These are phyloP conservation scores for Heteromurus nitidus DNA, from an alignment of 2,888 invertebrate genomes.

Conservation along the genomic window DNA sequence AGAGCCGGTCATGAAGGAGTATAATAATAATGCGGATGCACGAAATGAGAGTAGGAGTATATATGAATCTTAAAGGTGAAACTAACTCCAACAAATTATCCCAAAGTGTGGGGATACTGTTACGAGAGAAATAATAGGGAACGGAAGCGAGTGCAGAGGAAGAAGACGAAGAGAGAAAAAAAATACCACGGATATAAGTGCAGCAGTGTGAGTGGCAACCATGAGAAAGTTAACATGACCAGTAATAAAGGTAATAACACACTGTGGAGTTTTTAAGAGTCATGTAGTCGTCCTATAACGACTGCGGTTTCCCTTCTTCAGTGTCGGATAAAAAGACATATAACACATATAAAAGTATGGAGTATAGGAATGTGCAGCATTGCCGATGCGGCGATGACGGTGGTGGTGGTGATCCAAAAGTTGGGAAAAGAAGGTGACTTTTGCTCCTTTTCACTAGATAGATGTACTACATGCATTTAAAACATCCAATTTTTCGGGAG, in stretches of 20 bases:
- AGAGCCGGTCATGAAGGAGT: slow-evolving; percentile 3
- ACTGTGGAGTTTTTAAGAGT: slow-evolving; percentile 61
- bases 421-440: slow-evolving; percentile 20
- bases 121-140: slow-evolving; percentile 6
- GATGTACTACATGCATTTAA: slow-evolving; percentile 12
- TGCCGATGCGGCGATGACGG: neutral
- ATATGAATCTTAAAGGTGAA: slow-evolving; percentile 6
- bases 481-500: slow-evolving; percentile 15
- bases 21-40: too few relatives aligned
- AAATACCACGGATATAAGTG: neutral
- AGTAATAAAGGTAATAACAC: slow-evolving; percentile 62
- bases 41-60: too few relatives aligned
- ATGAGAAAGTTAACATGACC: slow-evolving; percentile 57
- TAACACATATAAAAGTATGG: too few relatives aligned
- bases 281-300: slow-evolving; percentile 53
- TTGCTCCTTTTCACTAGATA: too few relatives aligned
- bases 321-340: slow-evolving; percentile 7
- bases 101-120: neutral
- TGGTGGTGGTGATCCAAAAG: slow-evolving; percentile 14
- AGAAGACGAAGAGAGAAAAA: neutral
- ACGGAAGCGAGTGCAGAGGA: neutral
- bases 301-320: slow-evolving; percentile 33
- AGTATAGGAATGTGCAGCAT: neutral
- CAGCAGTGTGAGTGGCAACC: slow-evolving; percentile 30
- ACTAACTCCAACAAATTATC: too few relatives aligned